Conservation (phyloP, 1,140 invertebrate species). For the Aphidius gifuensis region DNA sequence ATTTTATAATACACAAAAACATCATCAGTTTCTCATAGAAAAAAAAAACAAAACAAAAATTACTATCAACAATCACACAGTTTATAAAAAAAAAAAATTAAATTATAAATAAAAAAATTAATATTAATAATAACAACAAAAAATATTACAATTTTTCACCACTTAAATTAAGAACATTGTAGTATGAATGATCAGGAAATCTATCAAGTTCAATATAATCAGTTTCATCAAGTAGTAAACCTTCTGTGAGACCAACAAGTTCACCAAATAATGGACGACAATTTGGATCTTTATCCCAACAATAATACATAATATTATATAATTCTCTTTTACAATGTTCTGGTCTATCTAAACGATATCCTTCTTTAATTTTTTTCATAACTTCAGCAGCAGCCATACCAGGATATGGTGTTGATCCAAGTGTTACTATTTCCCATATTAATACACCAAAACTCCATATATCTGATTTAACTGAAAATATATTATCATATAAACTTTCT, state of each 20-base stretch:
- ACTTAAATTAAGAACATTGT: conserved; percentile 83
- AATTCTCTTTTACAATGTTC: conserved; percentile 84
- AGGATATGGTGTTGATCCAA: conserved; percentile 87
- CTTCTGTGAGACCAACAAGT: conserved; percentile 74
- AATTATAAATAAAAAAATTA: too few relatives aligned
- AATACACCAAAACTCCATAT: conserved; percentile 92
- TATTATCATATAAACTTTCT: conserved; percentile 86
- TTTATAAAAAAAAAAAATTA: background rate
- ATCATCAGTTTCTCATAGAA: too few relatives aligned
- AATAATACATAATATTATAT: conserved; percentile 93
- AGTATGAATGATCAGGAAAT: conserved; percentile 92
- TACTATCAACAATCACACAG: too few relatives aligned
- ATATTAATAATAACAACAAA: background rate
- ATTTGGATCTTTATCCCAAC: conserved; percentile 80
- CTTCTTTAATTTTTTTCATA: conserved; percentile 62
- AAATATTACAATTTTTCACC: conserved; percentile 71
- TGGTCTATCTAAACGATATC: conserved; percentile 81
- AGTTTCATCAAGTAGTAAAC: conserved; percentile 80
- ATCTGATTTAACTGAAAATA: conserved; percentile 88
- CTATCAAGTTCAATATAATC: conserved; percentile 90
- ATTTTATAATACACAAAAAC: too few relatives aligned
- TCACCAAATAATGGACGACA: conserved; percentile 77
- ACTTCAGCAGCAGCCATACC: conserved; percentile 80
- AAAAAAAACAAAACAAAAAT: too few relatives aligned
- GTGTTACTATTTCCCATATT: conserved; percentile 90